Evolutionary conservation across 2,797 vertebrate species (phyloP), one percentile per base, ranked within the genome.

Genomic region (Leptoclinus maculatus): DNA sequence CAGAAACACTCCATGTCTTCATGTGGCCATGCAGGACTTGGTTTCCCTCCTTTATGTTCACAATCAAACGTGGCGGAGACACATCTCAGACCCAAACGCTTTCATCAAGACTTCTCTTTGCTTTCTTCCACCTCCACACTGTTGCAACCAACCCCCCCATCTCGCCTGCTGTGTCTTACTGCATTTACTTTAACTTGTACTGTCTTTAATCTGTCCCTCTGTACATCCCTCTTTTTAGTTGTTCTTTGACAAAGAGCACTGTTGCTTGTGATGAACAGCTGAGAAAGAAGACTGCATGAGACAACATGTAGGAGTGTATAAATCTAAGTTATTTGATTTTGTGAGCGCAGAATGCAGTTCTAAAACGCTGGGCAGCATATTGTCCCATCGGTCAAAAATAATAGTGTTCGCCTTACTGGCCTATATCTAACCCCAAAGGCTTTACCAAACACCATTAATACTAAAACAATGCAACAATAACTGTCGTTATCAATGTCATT

Each of bases 71-170:
- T 2, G 4, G 74, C 25, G 0, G 53, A 74, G 76, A 76, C 27
- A 25, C 60, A 78, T 83, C 76, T 82, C 68, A 54, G 53, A 79
- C 71, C 67, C 63, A 49, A 69, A 82, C 0, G 62, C 85, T 87
- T 91, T 88, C 82, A 90, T 89, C 87, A 82, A 78, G 79, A 86
- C 84, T 71, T 79, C 54, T 75, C 75, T 76, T 69, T 23, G n/a
- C 70, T 73, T 63, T 78, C 71, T 75, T 84, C 86, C 83, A 83
- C 89, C 87, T 88, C 85, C 83, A 86, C 90, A 85, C 54, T 23
- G 60, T 53, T 66, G 38, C 74, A 69, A 36, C 17, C 63, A 34
- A 39, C 47, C 53, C 59, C 43, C 53, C 68, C 82, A 69, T 76
- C 70, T 59, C n/a, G n/a, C 83, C 81, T 45, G 74, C 78, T 76